Percentiles rank a stretch among this genome's conserved stretches.
phyloP scores from a whole-genome alignment of 1,140 invertebrate genomes.

The Neomicropteryx cornuta region DNA sequence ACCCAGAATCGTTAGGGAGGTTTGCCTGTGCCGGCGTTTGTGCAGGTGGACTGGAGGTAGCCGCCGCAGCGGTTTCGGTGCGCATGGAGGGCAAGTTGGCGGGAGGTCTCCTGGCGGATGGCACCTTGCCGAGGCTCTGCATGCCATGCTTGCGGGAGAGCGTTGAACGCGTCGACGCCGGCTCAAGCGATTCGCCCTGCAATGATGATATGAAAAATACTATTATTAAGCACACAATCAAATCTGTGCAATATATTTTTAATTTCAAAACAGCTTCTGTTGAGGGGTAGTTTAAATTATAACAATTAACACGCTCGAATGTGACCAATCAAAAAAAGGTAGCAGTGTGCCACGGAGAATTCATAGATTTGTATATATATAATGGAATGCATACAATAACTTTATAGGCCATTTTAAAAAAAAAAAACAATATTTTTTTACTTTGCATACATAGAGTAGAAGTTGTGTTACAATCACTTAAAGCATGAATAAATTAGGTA shows the following conservation, averaged over 20 bases:
- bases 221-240: background rate
- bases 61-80: slow-evolving; percentile 79
- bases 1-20: too few relatives aligned
- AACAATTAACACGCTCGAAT: too few relatives aligned
- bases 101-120: slow-evolving; percentile 86
- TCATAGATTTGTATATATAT: too few relatives aligned
- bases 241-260: background rate
- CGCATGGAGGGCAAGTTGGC: slow-evolving; percentile 95
- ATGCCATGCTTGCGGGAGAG: slow-evolving; percentile 93
- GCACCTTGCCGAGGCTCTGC: slow-evolving; percentile 96
- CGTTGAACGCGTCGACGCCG: slow-evolving; percentile 78
- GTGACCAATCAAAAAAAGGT: background rate
- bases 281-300: too few relatives aligned
- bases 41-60: too few relatives aligned
- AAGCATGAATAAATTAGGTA: too few relatives aligned
- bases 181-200: slow-evolving; percentile 80
- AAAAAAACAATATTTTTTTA: too few relatives aligned
- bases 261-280: slow-evolving; percentile 1
- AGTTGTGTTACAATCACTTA: too few relatives aligned
- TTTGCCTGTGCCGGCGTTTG: too few relatives aligned
- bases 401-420: too few relatives aligned
- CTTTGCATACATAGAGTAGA: too few relatives aligned
- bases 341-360: background rate
- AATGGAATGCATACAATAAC: too few relatives aligned
- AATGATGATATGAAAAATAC: slow-evolving; percentile 21